These are phyloP conservation scores for Epizoanthus ramosus DNA, from an alignment of 92 coral and sea anemone genomes.

Conservation along the genomic window DNA sequence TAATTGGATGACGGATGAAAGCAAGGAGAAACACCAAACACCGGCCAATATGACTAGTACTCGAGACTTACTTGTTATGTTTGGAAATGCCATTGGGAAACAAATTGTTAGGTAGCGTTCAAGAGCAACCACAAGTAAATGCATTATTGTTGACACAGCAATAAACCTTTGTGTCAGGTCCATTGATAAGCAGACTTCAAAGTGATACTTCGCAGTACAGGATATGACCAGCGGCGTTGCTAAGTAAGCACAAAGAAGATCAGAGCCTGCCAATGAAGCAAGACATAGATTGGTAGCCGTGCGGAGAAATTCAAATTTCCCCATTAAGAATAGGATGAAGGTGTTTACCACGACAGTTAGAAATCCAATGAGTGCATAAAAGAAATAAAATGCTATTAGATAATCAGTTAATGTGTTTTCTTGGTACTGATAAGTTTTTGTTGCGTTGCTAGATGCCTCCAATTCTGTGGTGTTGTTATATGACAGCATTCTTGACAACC, in stretches of 20 bases:
- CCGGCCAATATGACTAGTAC: constrained; percentile 8
- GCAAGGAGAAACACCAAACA: constrained; percentile 24
- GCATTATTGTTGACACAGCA: constrained; percentile 31
- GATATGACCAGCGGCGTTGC: constrained; percentile 33
- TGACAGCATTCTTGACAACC: no score
- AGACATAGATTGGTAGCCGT: constrained; percentile 31
- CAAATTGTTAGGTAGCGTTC: constrained; percentile 27
- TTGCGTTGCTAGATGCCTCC: no score
- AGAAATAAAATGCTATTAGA: not conserved
- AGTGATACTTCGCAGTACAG: not conserved
- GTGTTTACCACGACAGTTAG: constrained; percentile 9
- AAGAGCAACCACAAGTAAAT: constrained; percentile 23
- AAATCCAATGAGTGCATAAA: constrained; percentile 11
- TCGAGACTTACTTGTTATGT: not conserved
- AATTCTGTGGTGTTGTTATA: no score
- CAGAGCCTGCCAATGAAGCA: constrained; percentile 22
- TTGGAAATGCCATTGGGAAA: not conserved
- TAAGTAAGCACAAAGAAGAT: constrained; percentile 25
- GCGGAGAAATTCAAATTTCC: constrained; percentile 21
- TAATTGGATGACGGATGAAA: constrained; percentile 15
- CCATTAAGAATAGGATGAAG: not conserved
- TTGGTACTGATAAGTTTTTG: not conserved
- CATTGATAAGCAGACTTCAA: constrained; percentile 37
- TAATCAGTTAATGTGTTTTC: constrained; percentile 16
- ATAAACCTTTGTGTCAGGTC: constrained; percentile 9